Percentiles rank a stretch among this genome's conserved stretches.
Evolutionary conservation across 2,888 invertebrate species (phyloP).

Genomic region (Zelleria hepariella): DNA sequence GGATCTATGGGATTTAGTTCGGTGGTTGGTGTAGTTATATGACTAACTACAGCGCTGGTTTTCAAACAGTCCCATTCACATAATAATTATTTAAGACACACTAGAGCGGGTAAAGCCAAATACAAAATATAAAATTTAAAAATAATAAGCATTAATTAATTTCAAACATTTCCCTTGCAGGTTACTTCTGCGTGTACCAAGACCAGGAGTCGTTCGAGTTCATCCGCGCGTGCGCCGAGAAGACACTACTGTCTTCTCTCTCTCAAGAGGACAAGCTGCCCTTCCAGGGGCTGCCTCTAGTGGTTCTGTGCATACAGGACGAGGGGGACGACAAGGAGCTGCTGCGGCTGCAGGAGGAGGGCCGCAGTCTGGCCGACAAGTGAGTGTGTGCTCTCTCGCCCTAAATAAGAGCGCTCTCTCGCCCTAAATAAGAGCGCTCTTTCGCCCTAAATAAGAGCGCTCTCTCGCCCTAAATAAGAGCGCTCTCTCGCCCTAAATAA

Average conservation of each 20-base stretch:
- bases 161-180: conserved; percentile 37
- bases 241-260: conserved; percentile 89
- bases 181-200: conserved; percentile 90
- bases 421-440: no score
- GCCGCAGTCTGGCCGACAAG: conserved; percentile 91
- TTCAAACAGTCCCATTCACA: no score
- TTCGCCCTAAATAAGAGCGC: no score
- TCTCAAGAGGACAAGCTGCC: conserved; percentile 91
- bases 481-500: no score
- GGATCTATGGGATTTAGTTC: no score
- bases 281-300: conserved; percentile 88
- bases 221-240: conserved; percentile 90
- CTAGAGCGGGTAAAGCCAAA: no score
- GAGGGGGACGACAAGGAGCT: conserved; percentile 86
- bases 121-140: no score
- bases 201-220: conserved; percentile 94
- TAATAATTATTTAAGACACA: no score
- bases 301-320: conserved; percentile 92
- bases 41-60: no score
- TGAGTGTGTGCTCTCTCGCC: conserved; percentile 33
- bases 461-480: no score
- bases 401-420: no score
- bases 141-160: neutral
- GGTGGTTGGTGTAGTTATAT: no score
- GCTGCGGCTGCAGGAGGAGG: conserved; percentile 88